Evolutionary conservation across 2,888 invertebrate genomes (phyloP), one percentile per base, ranked within the genome.

Genomic region (Sphaerophoria rueppellii): DNA sequence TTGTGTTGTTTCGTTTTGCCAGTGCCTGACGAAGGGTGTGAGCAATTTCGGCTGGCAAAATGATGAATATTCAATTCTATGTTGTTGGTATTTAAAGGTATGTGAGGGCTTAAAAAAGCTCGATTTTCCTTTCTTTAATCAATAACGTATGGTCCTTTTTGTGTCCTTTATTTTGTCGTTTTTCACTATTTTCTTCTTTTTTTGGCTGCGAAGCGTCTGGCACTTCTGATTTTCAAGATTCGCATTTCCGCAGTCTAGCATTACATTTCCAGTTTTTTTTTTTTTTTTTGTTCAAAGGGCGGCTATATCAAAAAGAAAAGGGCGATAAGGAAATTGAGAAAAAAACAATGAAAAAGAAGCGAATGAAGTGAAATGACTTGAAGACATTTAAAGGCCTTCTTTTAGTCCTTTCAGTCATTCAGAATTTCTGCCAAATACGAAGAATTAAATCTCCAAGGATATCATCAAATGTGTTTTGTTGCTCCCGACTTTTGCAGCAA

Each of bases 291-390:
- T 52, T 52, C 46, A 60, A 37, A 43, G 1, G 40, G 40, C 12
- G 37, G 7, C 48, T 4, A 63, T 16, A 54, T 5, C 14, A 40
- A 65, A 14, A 65, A 11, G 7, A 5, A 34, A 32, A 37, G 40
- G 43, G 32, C 40, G 16, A 46, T 4, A 14, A 35, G 7, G 4
- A 57, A 5, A 35, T 14, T 5, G 16, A 37, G 37, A 35, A 35
- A 43, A 50, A 48, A 50, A 65, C 73, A 63, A 70, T 73, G 74
- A 16, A 50, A 65, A 50, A 37, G 74, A 79, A 83, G 60, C 74
- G 71, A 83, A 83, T 83, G 79, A 74, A 79, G 79, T 75, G 82
- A 69, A 83, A 83, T 83, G 74, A 83, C 75, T 83, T 60, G 71
- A 40, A 71, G 75, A 70, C 71, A 74, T 83, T 83, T 74, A 67